Evolutionary conservation across 2,797 vertebrate genomes (phyloP), one percentile per base, ranked within the genome.

Genomic region (Esox masquinongy): DNA sequence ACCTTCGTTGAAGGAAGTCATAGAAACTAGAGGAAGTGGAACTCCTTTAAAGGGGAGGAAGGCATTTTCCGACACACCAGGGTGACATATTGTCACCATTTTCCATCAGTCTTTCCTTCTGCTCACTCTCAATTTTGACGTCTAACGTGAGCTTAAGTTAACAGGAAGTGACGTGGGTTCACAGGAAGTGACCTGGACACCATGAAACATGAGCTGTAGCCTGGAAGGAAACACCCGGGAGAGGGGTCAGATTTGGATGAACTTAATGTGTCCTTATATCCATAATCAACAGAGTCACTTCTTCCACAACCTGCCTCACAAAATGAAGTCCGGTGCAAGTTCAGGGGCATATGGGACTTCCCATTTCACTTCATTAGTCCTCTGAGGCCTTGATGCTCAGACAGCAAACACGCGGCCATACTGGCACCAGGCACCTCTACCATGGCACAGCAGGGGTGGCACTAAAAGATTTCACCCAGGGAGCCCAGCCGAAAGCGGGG

Each of bases 111-210:
- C 14, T 67, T 67, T 50, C 15, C 26, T 34, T 47, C 43, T 47
- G 43, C 63, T 31, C n/a, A 29, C 63, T 22, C 43, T 51, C 16
- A 15, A 29, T 66, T 15, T 4, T 8, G 19, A 22, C 6, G 39
- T 69, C 67, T 36, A 11, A 15, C 2, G 61, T 26, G 39, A 24
- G 17, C 26, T 74, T 8, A 43, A 63, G 63, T 15, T 66, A 66
- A 17, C 59, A 31, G 43, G 39, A 24, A 36, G 53, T 69, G 22
- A 11, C 43, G 50, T 61, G 31, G 26, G 36, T 31, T 47, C n/a
- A 69, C 74, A 80, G 77, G 74, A 77, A 80, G 64, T 77, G 72
- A 75, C 53, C 73, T 53, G 70, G 16, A n/a, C 39, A 5, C 8
- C 8, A 5, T 69, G 67, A 39, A 36, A 12, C 22, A 70, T 49